These are phyloP conservation scores for Oncorhynchus keta DNA, from an alignment of 2,113 vertebrate genomes.

Conservation along the genomic window DNA sequence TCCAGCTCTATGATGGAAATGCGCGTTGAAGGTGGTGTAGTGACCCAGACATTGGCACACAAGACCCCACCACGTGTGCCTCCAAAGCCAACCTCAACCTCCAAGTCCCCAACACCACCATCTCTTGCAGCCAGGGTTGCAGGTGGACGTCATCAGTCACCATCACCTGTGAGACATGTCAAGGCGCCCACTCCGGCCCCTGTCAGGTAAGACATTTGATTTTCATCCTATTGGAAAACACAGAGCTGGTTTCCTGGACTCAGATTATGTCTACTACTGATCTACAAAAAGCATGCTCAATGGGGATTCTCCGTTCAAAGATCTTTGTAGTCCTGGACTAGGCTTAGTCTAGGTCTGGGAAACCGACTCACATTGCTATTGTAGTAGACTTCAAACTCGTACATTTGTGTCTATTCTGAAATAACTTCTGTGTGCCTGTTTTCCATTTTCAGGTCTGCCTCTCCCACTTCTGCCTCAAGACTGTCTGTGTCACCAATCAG, in stretches of 20 bases:
- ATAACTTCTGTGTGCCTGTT: background rate
- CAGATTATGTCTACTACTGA: too few relatives aligned
- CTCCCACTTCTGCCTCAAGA: constrained; percentile 85
- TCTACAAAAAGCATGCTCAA: too few relatives aligned
- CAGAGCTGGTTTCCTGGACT: too few relatives aligned
- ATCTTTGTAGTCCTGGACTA: too few relatives aligned
- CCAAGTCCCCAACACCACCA: constrained; percentile 86
- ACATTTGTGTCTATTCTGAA: background rate
- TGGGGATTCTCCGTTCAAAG: too few relatives aligned
- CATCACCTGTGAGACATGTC: constrained; percentile 92
- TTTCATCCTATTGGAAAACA: too few relatives aligned
- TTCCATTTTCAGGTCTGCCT: constrained; percentile 74
- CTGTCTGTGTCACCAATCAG: constrained; percentile 85
- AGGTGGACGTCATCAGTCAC: constrained; percentile 86
- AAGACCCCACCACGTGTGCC: constrained; percentile 91
- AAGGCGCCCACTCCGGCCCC: constrained; percentile 88
- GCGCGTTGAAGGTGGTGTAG: constrained; percentile 75
- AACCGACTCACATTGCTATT: too few relatives aligned
- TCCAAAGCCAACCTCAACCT: constrained; percentile 84
- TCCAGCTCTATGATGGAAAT: constrained; percentile 85
- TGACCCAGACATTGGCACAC: constrained; percentile 82
- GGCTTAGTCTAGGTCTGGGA: too few relatives aligned
- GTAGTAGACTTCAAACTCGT: background rate
- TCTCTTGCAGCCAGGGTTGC: constrained; percentile 77
- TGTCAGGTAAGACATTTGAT: constrained; percentile 79